Evolutionary conservation across 2,797 vertebrate species (phyloP), one percentile per base, ranked within the genome.

Genomic region (Propithecus perrieri): DNA sequence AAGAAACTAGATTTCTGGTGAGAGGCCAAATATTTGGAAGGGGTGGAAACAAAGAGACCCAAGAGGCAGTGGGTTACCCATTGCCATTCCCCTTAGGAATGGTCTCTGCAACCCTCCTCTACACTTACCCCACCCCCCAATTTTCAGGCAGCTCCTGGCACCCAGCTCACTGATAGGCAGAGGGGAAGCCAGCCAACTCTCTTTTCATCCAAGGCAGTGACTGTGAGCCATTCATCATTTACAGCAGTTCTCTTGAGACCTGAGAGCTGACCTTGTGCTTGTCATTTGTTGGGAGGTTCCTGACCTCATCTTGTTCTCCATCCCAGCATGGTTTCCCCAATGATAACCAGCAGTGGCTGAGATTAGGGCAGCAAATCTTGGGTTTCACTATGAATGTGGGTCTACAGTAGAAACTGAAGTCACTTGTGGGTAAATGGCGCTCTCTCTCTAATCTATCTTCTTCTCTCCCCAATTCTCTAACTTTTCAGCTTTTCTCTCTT

Each of bases 201-300:
- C 91, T 85, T 93, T 80, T 90, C 69, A 95, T 94, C 91, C 90
- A 61, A 76, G 55, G 33, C 74, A 79, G 48, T 92, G 79, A 8
- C 89, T 81, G 24, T 24, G 69, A 95, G 35, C 22, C 87, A 87
- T 91, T 96, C 95, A 89, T 92, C 94, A 76, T 95, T 91, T 89
- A 91, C 83, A 89, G 65, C 59, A 89, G 33, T 93, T 91, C 96
- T 80, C 96, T 93, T 80, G 59, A 96, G 91, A 86, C 89, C 87
- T 61, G 80, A 93, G 95, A 88, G 59, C 33, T 89, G 83, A 96
- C 83, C 94, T 97, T 79, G 63, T 14, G 78, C 75, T 57, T 87
- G 13, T 86, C 57, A 92, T 94, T 67, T 85, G 30, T 41, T 46
- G 59, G 88, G 35, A 97, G 74, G 63, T 15, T 81, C 81, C 91